phyloP scores from a whole-genome alignment of 2,888 invertebrate genomes.

The Nysson spinosus region DNA sequence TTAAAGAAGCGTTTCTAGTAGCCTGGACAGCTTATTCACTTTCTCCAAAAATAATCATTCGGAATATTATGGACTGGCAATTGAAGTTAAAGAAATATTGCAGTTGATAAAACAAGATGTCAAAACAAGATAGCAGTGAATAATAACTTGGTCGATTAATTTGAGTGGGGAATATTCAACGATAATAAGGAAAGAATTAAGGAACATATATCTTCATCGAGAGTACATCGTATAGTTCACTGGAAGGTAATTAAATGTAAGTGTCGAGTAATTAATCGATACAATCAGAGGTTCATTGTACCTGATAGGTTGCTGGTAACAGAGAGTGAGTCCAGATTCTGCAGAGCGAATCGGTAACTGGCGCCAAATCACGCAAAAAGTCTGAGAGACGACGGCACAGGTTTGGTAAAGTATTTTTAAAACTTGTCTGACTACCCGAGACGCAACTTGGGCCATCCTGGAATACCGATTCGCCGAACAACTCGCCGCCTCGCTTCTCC shows the following conservation, averaged over 20 bases:
- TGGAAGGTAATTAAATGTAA: not conserved
- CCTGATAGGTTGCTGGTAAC: conserved; percentile 4
- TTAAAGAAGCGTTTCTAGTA: no score
- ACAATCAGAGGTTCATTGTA: conserved; percentile 34
- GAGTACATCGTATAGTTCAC: not conserved
- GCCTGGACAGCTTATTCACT: no score
- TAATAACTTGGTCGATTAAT: no score
- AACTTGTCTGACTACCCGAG: conserved; percentile 61
- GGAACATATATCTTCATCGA: no score
- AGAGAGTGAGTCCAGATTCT: conserved; percentile 30
- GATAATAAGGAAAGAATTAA: no score
- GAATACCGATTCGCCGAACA: conserved; percentile 48
- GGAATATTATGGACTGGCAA: no score
- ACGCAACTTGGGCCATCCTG: conserved; percentile 57
- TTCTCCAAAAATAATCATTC: no score
- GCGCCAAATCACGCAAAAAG: conserved; percentile 63
- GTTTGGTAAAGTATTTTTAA: conserved; percentile 65
- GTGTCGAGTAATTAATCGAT: not conserved
- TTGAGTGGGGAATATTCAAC: no score
- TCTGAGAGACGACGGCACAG: conserved; percentile 41
- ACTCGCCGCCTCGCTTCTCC: conserved; percentile 1
- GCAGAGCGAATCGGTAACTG: conserved; percentile 51
- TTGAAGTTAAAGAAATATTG: no score
- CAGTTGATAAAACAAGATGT: no score
- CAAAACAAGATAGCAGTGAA: no score